Conservation (phyloP, 2,113 vertebrate genomes). For the Apistogramma diplotaenia region DNA sequence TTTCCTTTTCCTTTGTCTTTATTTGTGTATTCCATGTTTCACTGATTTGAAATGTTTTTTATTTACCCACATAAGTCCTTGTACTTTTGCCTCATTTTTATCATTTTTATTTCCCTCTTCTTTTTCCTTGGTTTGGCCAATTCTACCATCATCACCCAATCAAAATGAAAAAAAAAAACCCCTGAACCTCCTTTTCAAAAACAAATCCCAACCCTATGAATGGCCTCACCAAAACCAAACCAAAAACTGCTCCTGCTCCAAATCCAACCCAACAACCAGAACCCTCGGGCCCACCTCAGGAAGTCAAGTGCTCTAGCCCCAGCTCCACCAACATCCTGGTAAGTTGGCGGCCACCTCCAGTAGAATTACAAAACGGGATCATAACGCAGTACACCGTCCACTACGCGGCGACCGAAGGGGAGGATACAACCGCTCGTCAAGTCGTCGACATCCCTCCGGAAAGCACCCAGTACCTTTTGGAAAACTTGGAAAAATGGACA, state of each 20-base stretch:
- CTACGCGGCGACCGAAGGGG: constrained; percentile 85
- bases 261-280: constrained; percentile 84
- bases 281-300: constrained; percentile 95
- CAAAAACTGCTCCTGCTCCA: constrained; percentile 33
- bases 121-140: constrained; percentile 83
- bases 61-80: constrained; percentile 61
- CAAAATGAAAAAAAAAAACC: constrained; percentile 37
- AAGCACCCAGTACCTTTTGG: constrained; percentile 91
- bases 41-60: constrained; percentile 64
- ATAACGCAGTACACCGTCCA: constrained; percentile 93
- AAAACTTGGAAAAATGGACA: constrained; percentile 99
- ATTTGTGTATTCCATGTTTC: constrained; percentile 42
- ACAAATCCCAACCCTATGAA: constrained; percentile 45
- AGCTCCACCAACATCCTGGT: constrained; percentile 99
- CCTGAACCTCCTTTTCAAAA: constrained; percentile 47
- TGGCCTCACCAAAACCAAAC: constrained; percentile 29
- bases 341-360: constrained; percentile 94
- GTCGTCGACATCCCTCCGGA: constrained; percentile 88
- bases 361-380: constrained; percentile 94
- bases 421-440: constrained; percentile 83
- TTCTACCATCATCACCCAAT: constrained; percentile 74
- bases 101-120: constrained; percentile 78
- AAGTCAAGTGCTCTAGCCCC: constrained; percentile 92
- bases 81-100: constrained; percentile 78
- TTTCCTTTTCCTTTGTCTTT: constrained; percentile 42